Evolutionary conservation across 2,797 vertebrate species (phyloP), one percentile per base, ranked within the genome.

Genomic region (Ctenopoma kingsleyae): DNA sequence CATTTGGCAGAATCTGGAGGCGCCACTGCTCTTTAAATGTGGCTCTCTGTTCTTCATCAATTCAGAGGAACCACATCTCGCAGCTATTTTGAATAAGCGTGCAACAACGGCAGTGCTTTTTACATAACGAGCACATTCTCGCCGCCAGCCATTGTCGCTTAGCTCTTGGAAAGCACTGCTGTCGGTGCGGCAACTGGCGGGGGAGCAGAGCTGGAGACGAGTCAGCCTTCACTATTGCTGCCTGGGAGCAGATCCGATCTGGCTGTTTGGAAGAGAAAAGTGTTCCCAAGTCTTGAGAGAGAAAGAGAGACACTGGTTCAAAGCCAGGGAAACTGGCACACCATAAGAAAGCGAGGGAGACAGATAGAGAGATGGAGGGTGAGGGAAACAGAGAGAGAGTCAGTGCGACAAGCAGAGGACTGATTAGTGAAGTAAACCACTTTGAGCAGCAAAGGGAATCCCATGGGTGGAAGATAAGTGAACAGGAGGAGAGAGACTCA

Each of bases 391-490:
- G 67, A 25, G 67, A 67, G 67, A 67, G 69, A 75, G 87, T 12
- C 89, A 86, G 82, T 86, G 77, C 73, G 87, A 86, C 84, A 90
- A 86, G 84, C 67, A 78, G 83, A 83, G 69, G 80, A 85, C 81
- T 92, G 87, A 90, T 91, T 88, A 91, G 90, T 82, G 88, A 87
- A 91, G 83, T 91, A 88, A 91, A 91, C 80, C 86, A 86, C 86
- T 90, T 72, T 80, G 85, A 90, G 86, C 69, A 76, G 85, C 79
- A 81, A 83, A 80, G 87, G 84, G 78, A 87, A 88, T 92, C 87
- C 87, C 89, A 72, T 71, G 90, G 86, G 89, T 85, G 77, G 72
- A 71, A 73, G 85, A 88, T 84, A 84, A 86, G 84, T 85, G 85
- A 88, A 77, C 61, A 80, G 83, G 78, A 84, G 77, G 80, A 82